A percentile compares a stretch with the other conserved stretches of the same genome.
Conservation (phyloP, 2,113 vertebrate genomes). For the Nettapus auritus region DNA sequence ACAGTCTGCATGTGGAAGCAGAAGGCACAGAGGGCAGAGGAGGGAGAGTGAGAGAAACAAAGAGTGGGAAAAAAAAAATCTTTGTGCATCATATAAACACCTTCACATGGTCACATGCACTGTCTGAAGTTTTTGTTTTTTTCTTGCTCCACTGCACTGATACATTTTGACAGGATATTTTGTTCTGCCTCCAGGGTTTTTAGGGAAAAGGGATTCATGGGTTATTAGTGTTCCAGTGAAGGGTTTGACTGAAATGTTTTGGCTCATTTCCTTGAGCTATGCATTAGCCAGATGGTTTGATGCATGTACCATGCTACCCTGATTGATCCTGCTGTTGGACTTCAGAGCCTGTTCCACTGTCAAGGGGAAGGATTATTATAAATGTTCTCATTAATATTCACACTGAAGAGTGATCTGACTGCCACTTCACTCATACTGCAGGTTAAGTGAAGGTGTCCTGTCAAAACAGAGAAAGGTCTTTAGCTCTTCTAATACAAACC, state of each 20-base stretch:
- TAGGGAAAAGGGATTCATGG: slow-evolving; percentile 43
- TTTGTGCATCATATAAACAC: slow-evolving; percentile 34
- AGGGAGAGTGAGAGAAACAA: not conserved
- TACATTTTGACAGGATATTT: slow-evolving; percentile 69
- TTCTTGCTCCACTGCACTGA: slow-evolving; percentile 54
- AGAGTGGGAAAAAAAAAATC: not conserved
- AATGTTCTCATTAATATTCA: slow-evolving; percentile 37
- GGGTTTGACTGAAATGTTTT: slow-evolving; percentile 52
- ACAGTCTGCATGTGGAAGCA: not conserved
- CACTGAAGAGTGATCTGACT: not conserved
- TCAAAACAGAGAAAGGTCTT: not conserved
- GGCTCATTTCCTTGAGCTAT: slow-evolving; percentile 51
- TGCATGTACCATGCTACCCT: slow-evolving; percentile 3
- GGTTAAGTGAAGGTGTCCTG: slow-evolving; percentile 8
- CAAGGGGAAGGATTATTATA: slow-evolving; percentile 3
- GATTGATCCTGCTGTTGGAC: slow-evolving; percentile 47
- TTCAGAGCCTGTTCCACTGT: slow-evolving; percentile 32
- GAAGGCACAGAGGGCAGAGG: not conserved
- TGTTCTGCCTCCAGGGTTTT: slow-evolving; percentile 60
- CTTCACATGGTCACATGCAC: not conserved
- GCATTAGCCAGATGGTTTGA: slow-evolving; percentile 62
- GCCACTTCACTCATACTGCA: not conserved
- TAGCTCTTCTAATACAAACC: slow-evolving; percentile 20
- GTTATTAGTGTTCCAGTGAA: slow-evolving; percentile 51
- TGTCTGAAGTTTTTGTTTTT: slow-evolving; percentile 36